These are phyloP conservation scores for Temnothorax unifasciatus DNA, from an alignment of 2,888 invertebrate genomes.

Conservation along the genomic window DNA sequence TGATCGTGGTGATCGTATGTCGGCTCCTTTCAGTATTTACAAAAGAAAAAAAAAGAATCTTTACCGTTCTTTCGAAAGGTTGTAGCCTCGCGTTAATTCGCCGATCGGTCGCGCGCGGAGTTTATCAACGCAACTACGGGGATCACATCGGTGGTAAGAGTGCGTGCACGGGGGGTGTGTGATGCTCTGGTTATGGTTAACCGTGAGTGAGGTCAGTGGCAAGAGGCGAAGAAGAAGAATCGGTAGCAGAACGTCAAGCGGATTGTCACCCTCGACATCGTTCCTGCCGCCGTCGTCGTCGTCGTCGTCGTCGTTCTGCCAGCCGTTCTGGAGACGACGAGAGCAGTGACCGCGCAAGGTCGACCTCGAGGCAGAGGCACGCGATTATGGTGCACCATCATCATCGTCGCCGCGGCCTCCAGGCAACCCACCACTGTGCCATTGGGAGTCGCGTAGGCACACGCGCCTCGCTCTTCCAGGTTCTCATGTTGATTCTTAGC, in stretches of 20 bases:
- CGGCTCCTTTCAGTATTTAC: background rate
- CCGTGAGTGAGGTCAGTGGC: constrained; percentile 85
- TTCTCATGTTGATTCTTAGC: constrained; percentile 87
- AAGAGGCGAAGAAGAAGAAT: constrained; percentile 77
- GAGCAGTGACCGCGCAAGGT: constrained; percentile 70
- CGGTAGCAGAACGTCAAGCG: constrained; percentile 58
- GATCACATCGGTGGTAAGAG: constrained; percentile 74
- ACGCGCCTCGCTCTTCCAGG: constrained; percentile 81
- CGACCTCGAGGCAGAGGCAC: constrained; percentile 69
- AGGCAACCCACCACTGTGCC: constrained; percentile 72
- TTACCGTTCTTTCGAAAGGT: background rate
- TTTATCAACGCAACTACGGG: constrained; percentile 65
- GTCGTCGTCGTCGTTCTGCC: constrained; percentile 39
- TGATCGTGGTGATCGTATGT: background rate
- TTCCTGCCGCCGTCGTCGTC: constrained; percentile 32
- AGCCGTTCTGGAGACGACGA: constrained; percentile 54
- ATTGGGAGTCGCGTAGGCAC: constrained; percentile 66
- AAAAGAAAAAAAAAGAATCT: background rate
- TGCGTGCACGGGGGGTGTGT: constrained; percentile 79
- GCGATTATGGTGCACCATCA: constrained; percentile 80
- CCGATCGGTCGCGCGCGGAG: constrained; percentile 64
- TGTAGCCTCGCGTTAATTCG: background rate
- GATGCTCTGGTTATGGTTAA: constrained; percentile 85
- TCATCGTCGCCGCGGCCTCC: constrained; percentile 74
- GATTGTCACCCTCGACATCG: constrained; percentile 57